Evolutionary conservation across 2,113 vertebrate genomes (phyloP), one percentile per base, ranked within the genome.

Genomic region (Hippocampus zosterae): DNA sequence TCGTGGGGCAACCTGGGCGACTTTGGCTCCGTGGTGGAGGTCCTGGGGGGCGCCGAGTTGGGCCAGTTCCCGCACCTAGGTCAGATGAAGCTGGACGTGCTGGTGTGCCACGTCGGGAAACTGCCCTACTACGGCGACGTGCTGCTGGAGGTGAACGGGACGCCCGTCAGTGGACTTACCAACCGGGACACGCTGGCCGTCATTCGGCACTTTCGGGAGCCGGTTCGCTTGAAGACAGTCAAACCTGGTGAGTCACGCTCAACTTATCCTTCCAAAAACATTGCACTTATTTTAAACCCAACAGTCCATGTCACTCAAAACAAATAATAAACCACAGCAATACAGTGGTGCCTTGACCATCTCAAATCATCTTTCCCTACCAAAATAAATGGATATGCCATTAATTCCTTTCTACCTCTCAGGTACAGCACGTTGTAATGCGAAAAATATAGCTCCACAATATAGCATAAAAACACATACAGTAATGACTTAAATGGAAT

Each of bases 91-190:
- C 89, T 93, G 68, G 93, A 94, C 84, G 90, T 92, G 75, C 84
- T 94, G 81, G 91, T 92, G 86, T 95, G 94, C 76, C 93, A 95
- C 81, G 91, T 93, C 44, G 95, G 96, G 76, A 93, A 94, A 79
- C 87, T 93, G 77, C 96, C 95, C 73, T 84, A 89, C 77, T 93
- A 94, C 1, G 96, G 95, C 1, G 96, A 98, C 84, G 94, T 98
- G 42, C 84, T 98, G 86, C 90, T 98, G 89, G 96, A 98, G 90
- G 96, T 97, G 87, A 98, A 98, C 92, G 95, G 95, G 68, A 98
- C 95, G 41, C 96, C 96, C 1, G 96, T 98, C 73, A 97, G 95
- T 88, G 96, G 96, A 85, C 95, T 98, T 82, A 98, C 96, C 52
- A 89, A 96, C 90, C 94, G 96, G 15, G 96, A 98, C 90, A 95